These are phyloP conservation scores for Myioborus melanocephalus DNA, from an alignment of 2,797 vertebrate species.

Conservation along the genomic window DNA sequence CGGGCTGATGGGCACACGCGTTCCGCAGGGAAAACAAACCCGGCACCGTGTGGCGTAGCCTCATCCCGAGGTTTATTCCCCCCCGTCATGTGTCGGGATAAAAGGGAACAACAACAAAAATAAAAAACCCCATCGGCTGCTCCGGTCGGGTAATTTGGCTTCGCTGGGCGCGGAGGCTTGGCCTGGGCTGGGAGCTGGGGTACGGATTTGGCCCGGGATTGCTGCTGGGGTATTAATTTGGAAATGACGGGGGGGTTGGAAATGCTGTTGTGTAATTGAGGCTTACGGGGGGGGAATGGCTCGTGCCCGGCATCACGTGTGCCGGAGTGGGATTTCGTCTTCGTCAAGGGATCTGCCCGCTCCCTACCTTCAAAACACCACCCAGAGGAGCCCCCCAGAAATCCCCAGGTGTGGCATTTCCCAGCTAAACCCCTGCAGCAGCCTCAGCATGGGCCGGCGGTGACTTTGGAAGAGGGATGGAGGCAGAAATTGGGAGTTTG, in stretches of 20 bases:
- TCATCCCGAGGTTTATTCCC: background rate
- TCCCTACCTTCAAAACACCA: background rate
- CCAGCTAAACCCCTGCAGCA: background rate
- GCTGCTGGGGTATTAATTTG: conserved; percentile 26
- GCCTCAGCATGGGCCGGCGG: background rate
- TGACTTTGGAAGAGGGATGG: background rate
- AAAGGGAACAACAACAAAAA: background rate
- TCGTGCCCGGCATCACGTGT: conserved; percentile 38
- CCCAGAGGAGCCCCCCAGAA: accelerated
- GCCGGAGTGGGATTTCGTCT: conserved; percentile 24
- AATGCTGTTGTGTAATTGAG: conserved; percentile 55
- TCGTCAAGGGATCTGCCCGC: background rate
- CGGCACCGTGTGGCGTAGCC: background rate
- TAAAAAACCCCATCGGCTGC: background rate
- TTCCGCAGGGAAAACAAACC: background rate
- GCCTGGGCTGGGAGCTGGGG: background rate
- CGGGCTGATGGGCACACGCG: background rate
- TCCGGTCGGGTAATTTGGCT: background rate
- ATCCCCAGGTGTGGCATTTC: accelerated
- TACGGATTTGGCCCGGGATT: background rate
- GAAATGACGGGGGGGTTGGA: background rate
- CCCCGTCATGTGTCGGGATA: background rate
- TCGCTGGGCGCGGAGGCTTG: background rate
- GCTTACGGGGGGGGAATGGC: conserved; percentile 8
- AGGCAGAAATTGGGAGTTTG: background rate